A percentile compares a stretch with the other conserved stretches of the same genome.
phyloP scores from a whole-genome alignment of 1,140 invertebrate genomes.

The Rhopalosiphum padi region DNA sequence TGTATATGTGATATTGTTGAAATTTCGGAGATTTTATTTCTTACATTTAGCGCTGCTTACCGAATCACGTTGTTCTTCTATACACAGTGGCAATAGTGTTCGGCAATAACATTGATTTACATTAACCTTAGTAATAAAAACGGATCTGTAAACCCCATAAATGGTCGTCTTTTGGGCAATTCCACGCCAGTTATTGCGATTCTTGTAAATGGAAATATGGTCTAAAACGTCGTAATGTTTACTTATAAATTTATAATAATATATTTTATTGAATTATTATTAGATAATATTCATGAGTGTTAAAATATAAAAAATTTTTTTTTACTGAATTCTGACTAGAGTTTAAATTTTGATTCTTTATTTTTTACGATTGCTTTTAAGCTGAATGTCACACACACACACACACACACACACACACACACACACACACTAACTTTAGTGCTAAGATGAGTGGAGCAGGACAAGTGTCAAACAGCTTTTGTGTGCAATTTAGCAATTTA shows the following conservation, averaged over 20 bases:
- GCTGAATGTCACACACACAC: too few species aligned
- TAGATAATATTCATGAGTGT: neutral
- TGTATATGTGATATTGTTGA: neutral
- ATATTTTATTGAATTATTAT: too few species aligned
- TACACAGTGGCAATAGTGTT: neutral
- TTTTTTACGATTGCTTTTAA: too few species aligned
- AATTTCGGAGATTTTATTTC: constrained; percentile 23
- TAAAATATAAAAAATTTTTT: neutral
- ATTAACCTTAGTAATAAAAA: constrained; percentile 10
- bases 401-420: too few species aligned
- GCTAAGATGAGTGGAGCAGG: too few species aligned
- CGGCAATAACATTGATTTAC: constrained; percentile 36
- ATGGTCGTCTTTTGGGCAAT: neutral
- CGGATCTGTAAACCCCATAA: neutral
- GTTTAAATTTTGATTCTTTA: too few species aligned
- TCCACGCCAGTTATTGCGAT: neutral
- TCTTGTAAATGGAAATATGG: neutral
- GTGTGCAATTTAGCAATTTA: too few species aligned
- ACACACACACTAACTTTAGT: too few species aligned
- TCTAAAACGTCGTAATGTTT: neutral
- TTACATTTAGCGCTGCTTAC: neutral
- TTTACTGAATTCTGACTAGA: too few species aligned
- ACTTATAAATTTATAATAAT: neutral
- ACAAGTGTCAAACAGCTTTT: neutral
- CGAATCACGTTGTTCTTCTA: neutral